A percentile compares a stretch with the other conserved stretches of the same genome.
phyloP scores from a whole-genome alignment of 2,888 invertebrate species.

The Halocaridina rubra region DNA sequence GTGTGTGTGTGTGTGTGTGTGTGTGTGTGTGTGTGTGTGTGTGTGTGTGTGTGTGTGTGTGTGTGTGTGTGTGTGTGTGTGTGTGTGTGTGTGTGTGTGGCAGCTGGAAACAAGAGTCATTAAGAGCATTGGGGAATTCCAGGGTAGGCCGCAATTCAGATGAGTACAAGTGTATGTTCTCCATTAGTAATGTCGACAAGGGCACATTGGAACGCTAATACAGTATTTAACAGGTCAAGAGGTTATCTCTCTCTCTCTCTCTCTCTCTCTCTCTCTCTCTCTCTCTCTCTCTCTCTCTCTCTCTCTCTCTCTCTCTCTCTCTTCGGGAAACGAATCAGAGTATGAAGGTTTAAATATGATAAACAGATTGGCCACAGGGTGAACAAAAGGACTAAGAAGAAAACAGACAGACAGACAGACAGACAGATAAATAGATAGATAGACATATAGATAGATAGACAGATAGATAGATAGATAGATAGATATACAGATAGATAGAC shows the following conservation, averaged over 20 bases:
- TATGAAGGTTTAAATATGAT: no score
- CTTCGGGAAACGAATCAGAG: no score
- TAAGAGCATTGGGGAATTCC: background rate
- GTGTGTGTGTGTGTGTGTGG: background rate
- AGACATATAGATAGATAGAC: no score
- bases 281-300: background rate
- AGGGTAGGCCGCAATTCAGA: background rate
- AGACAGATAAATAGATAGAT: no score
- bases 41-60: background rate
- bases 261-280: background rate
- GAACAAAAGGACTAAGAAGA: no score
- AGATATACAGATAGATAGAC: no score
- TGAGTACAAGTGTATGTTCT: background rate
- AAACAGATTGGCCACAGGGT: no score
- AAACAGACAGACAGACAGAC: no score
- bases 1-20: background rate
- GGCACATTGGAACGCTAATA: background rate
- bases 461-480: no score
- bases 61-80: background rate
- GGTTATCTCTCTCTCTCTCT: background rate
- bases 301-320: conserved; percentile 11
- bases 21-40: background rate
- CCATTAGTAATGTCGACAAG: background rate
- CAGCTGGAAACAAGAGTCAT: background rate
- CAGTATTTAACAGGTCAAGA: background rate